Conservation (phyloP, 1,140 invertebrate genomes). For the Drosophila pallidifrons region DNA sequence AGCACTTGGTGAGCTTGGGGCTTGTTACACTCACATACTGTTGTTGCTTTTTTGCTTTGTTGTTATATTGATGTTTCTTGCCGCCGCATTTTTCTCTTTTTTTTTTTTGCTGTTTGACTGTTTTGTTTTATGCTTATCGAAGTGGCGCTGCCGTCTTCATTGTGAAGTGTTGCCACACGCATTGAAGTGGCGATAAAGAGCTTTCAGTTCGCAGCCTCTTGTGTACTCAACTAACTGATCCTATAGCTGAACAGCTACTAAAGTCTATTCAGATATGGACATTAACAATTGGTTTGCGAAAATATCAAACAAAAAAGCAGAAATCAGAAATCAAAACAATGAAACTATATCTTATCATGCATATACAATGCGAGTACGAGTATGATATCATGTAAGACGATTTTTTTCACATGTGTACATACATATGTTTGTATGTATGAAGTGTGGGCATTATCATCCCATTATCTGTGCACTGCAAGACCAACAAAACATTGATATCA, state of each 20-base stretch:
- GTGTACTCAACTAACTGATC: slow-evolving; percentile 41
- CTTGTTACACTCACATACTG: background rate
- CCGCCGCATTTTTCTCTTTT: slow-evolving; percentile 20
- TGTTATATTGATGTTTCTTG: slow-evolving; percentile 22
- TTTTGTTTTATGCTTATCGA: slow-evolving; percentile 24
- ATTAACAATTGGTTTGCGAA: slow-evolving; percentile 38
- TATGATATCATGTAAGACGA: slow-evolving; percentile 73
- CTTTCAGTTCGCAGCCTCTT: slow-evolving; percentile 27
- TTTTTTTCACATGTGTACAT: slow-evolving; percentile 18
- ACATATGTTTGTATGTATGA: slow-evolving; percentile 21
- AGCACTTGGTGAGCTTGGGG: slow-evolving; percentile 9
- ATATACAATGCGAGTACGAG: slow-evolving; percentile 18
- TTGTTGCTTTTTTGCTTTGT: slow-evolving; percentile 12
- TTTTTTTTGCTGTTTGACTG: slow-evolving; percentile 9
- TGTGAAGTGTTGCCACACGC: slow-evolving; percentile 15
- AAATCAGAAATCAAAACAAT: slow-evolving; percentile 48
- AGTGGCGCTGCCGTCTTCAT: slow-evolving; percentile 20
- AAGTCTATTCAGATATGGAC: slow-evolving; percentile 9
- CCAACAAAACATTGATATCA: slow-evolving; percentile 60
- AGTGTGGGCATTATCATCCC: slow-evolving; percentile 60
- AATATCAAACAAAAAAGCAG: slow-evolving; percentile 21
- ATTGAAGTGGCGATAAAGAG: slow-evolving; percentile 17
- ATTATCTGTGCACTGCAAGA: slow-evolving; percentile 60
- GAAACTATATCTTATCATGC: slow-evolving; percentile 71
- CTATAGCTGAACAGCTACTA: slow-evolving; percentile 43